phyloP scores from a whole-genome alignment of 2,888 invertebrate genomes.

The Ditula angustiorana region DNA sequence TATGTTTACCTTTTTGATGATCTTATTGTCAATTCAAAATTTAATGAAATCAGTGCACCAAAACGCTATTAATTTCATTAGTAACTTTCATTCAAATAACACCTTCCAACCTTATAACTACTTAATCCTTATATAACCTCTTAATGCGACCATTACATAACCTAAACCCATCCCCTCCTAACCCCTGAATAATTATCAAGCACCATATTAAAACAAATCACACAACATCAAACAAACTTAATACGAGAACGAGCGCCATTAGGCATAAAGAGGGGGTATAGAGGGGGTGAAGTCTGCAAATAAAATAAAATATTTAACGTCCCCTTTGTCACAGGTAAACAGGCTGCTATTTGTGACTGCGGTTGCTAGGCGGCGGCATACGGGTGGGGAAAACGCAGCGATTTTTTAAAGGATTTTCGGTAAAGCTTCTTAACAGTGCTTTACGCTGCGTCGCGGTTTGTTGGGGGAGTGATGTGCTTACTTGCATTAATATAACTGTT shows the following conservation, averaged over 20 bases:
- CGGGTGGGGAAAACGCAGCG: not conserved
- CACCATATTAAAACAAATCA: conserved; percentile 38
- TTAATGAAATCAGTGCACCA: too few relatives aligned
- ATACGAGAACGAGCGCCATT: conserved; percentile 35
- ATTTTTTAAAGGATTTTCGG: conserved; percentile 19
- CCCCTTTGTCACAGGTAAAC: conserved; percentile 37
- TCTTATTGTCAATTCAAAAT: too few relatives aligned
- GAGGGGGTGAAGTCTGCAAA: conserved; percentile 25
- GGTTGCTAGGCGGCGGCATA: conserved; percentile 17
- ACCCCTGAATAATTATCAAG: conserved; percentile 33
- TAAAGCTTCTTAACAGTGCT: not conserved
- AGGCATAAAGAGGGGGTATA: conserved; percentile 28
- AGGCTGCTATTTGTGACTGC: conserved; percentile 22
- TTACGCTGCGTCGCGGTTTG: not conserved
- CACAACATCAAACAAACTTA: conserved; percentile 40
- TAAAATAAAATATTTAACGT: conserved; percentile 40
- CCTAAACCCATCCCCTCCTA: conserved; percentile 6
- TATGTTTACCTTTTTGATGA: too few relatives aligned
- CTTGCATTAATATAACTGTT: too few relatives aligned
- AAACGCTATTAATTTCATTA: too few relatives aligned
- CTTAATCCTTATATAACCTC: not conserved
- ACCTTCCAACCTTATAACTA: too few relatives aligned
- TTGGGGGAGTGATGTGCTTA: not conserved
- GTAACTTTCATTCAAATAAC: not conserved
- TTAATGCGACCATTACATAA: not conserved